Evolutionary conservation across 2,888 invertebrate species (phyloP), one percentile per base, ranked within the genome.

Genomic region (Habrosyne pyritoides): DNA sequence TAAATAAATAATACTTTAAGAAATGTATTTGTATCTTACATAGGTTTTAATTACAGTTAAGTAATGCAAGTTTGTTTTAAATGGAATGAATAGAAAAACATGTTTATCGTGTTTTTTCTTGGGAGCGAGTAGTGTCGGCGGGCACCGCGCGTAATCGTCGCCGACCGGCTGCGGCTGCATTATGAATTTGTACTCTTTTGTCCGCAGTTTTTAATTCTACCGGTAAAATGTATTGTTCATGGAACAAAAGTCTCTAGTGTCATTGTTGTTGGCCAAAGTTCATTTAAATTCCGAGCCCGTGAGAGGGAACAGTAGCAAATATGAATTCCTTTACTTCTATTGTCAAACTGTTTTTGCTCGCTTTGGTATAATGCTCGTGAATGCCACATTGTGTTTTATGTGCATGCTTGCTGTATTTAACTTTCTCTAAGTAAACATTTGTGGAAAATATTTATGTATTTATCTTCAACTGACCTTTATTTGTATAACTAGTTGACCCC

Each of bases 211-310:
- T 92, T 91, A 91, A 91, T 91, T 91, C 86, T 84, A 87, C 89
- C 89, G 85, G 90, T 86, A 84, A 88, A 90, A 89, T 88, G 88
- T 89, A 90, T 90, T 90, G 91, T 91, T 89, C 87, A 75, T 80
- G 81, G 85, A 89, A 92, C 91, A 91, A 91, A 89, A 88, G 89
- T 87, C 83, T 81, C 82, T 80, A 85, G 87, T 90, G 88, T 90
- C 90, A 91, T 91, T 90, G 89, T 90, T 88, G 90, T 87, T 87
- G 86, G 87, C 86, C 87, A 90, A 89, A 91, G 91, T 91, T 91
- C 90, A 91, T 91, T 91, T 91, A 89, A 89, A 91, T 91, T 91
- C 90, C 81, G 81, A 74, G 81, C 84, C 86, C 84, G 88, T 88
- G 87, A 89, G 89, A 87, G 87, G 80, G 85, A 89, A 89, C 90